Evolutionary conservation across 1,140 invertebrate genomes (phyloP).

Genomic region (Druon quercuslanigerum): DNA sequence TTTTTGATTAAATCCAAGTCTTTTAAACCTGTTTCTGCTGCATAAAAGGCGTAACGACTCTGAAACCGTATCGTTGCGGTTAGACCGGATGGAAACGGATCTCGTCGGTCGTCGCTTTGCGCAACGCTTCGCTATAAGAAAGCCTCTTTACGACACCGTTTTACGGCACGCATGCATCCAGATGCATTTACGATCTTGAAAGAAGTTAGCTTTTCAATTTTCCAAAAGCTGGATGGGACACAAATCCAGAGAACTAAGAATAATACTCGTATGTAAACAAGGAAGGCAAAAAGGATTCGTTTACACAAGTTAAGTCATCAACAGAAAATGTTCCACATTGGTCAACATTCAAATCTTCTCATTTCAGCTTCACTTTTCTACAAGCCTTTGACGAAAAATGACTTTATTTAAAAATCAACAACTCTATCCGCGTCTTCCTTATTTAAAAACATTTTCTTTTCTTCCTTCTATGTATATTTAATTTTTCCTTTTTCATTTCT

Average conservation of each 20-base stretch:
- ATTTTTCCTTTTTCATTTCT: too few relatives aligned
- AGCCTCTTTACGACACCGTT: constrained; percentile 41
- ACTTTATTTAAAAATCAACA: too few relatives aligned
- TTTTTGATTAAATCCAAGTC: too few relatives aligned
- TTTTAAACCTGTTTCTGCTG: too few relatives aligned
- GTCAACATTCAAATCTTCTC: background rate
- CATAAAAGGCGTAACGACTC: constrained; percentile 34
- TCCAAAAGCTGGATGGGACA: background rate
- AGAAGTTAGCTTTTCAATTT: constrained; percentile 8
- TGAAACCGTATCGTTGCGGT: constrained; percentile 47
- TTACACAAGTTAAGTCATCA: constrained; percentile 12
- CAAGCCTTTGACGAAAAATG: background rate
- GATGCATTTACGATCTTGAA: constrained; percentile 22
- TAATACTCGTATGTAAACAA: constrained; percentile 26
- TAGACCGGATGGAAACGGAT: constrained; percentile 46
- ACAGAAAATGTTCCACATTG: constrained; percentile 4
- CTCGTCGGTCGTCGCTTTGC: constrained; percentile 47
- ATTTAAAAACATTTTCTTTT: too few relatives aligned
- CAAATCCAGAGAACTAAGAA: constrained; percentile 16
- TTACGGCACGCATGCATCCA: constrained; percentile 36
- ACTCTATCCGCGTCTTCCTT: too few relatives aligned
- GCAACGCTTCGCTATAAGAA: constrained; percentile 39
- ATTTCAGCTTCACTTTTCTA: background rate
- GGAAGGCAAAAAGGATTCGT: constrained; percentile 2
- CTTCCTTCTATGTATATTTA: too few relatives aligned